phyloP scores from a whole-genome alignment of 2,113 vertebrate genomes.

The Tychaedon coryphoeus region DNA sequence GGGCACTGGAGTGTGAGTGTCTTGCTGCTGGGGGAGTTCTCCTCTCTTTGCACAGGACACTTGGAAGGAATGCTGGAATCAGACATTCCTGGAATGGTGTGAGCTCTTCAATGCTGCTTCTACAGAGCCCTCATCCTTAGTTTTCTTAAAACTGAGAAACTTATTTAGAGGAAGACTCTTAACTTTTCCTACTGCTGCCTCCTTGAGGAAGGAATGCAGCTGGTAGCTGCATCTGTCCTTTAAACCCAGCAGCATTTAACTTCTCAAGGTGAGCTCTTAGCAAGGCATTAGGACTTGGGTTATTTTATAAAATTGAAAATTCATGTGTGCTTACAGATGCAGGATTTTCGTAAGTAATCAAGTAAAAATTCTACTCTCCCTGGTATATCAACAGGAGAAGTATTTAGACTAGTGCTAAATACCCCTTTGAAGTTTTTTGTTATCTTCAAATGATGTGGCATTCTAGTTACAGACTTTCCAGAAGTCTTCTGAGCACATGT shows the following conservation, averaged over 20 bases:
- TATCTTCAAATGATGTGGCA: neutral
- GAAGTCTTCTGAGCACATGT: neutral
- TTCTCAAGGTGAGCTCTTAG: neutral
- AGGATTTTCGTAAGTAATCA: neutral
- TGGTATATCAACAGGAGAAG: neutral
- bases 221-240: neutral
- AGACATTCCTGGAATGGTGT: neutral
- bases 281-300: neutral
- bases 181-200: neutral
- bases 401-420: neutral
- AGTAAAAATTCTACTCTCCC: neutral
- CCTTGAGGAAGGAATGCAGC: constrained; percentile 12
- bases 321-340: neutral
- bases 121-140: neutral
- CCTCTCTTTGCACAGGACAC: neutral
- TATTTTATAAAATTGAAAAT: neutral
- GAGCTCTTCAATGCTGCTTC: neutral
- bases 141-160: neutral
- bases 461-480: neutral
- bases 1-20: neutral
- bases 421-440: neutral
- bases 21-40: neutral
- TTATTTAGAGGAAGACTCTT: neutral
- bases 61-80: neutral
- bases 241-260: neutral